These are phyloP conservation scores for Camelus dromedarius DNA, from an alignment of 2,113 vertebrate genomes.

Conservation along the genomic window DNA sequence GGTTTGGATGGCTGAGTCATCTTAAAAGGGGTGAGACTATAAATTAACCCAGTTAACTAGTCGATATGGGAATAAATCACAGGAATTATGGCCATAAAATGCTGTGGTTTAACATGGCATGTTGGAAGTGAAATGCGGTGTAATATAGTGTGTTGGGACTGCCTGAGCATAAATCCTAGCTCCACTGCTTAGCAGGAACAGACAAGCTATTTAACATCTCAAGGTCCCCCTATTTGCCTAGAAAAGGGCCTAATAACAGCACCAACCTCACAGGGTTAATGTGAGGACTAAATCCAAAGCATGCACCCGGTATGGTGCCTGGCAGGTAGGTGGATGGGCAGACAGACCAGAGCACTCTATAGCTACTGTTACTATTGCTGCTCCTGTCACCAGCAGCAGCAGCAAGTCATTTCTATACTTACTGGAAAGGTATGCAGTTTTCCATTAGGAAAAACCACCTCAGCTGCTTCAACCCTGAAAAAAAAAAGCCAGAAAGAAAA, in stretches of 20 bases:
- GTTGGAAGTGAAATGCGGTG: neutral
- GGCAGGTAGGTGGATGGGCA: neutral
- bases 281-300: neutral
- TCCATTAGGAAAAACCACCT: constrained; percentile 94
- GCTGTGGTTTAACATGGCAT: neutral
- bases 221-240: neutral
- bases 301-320: rapidly evolving
- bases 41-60: constrained; percentile 24
- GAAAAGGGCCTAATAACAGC: neutral
- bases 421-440: constrained; percentile 92
- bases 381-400: neutral
- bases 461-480: constrained; percentile 93
- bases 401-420: constrained; percentile 75
- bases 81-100: neutral
- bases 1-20: neutral
- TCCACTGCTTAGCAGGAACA: neutral
- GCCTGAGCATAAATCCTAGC: neutral
- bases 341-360: neutral
- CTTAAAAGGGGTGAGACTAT: neutral
- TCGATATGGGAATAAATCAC: constrained; percentile 24
- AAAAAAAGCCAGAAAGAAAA: constrained; percentile 45
- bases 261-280: neutral
- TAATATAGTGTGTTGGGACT: neutral
- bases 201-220: neutral
- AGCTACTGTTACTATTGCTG: neutral